Conservation (phyloP, 2,113 vertebrate species). For the Morone chrysops region DNA sequence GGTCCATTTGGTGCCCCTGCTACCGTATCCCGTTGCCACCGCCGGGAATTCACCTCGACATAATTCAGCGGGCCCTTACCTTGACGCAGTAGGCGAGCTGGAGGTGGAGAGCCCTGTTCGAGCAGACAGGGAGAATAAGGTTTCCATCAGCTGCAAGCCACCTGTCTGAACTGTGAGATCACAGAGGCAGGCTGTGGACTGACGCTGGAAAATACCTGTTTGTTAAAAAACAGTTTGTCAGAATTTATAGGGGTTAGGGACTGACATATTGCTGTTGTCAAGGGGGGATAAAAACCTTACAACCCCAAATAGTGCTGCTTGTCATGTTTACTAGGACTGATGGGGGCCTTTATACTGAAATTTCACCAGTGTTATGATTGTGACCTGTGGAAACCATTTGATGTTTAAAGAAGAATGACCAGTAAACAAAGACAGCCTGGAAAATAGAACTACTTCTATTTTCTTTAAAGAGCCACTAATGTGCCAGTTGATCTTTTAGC, state of each 20-base stretch:
- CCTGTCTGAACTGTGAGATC: slow-evolving; percentile 51
- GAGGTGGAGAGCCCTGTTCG: slow-evolving; percentile 20
- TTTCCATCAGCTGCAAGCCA: slow-evolving; percentile 73
- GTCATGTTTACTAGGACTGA: slow-evolving; percentile 6
- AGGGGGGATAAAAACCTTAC: not conserved
- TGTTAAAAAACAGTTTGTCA: slow-evolving; percentile 30
- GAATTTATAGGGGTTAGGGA: slow-evolving; percentile 11
- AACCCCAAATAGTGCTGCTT: not conserved
- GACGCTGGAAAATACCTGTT: slow-evolving; percentile 33
- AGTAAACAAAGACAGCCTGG: not conserved
- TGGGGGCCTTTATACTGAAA: not conserved
- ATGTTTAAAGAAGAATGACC: not conserved
- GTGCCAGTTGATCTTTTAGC: not conserved
- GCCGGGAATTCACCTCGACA: slow-evolving; percentile 63
- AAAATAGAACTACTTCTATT: not conserved
- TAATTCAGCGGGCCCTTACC: slow-evolving; percentile 56
- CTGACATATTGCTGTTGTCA: slow-evolving; percentile 16
- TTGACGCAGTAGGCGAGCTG: slow-evolving; percentile 47
- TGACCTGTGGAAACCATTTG: not conserved
- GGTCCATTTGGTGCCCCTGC: slow-evolving; percentile 55
- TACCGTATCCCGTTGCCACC: slow-evolving; percentile 65
- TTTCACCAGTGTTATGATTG: not conserved
- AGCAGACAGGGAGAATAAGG: slow-evolving; percentile 58
- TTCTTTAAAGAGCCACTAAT: not conserved
- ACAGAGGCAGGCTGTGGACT: not conserved